Percentiles rank a stretch among this genome's conserved stretches.
Evolutionary conservation across 2,113 vertebrate genomes (phyloP).

Genomic region (Lasiurus cinereus): DNA sequence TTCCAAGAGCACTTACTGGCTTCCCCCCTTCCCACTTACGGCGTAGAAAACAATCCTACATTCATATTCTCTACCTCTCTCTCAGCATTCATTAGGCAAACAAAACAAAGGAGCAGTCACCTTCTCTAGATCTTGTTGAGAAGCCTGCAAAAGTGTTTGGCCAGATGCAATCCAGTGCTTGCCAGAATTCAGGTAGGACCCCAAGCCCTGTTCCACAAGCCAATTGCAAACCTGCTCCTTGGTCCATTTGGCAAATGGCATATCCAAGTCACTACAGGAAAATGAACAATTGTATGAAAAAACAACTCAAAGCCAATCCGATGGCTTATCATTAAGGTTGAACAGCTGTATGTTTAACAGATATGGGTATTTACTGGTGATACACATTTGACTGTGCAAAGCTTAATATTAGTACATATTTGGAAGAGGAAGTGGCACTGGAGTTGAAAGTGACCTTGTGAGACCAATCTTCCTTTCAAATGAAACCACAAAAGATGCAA

Average conservation of each 20-base stretch:
- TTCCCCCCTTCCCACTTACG: neutral
- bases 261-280: constrained; percentile 93
- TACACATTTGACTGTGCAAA: neutral
- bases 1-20: neutral
- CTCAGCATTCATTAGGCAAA: neutral
- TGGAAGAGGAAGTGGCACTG: neutral
- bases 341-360: neutral
- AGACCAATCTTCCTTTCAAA: constrained; percentile 24
- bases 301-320: neutral
- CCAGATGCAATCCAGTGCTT: constrained; percentile 96
- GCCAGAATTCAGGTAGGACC: constrained; percentile 92
- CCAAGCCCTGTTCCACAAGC: constrained; percentile 97
- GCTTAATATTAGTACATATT: neutral
- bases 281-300: neutral
- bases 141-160: constrained; percentile 97
- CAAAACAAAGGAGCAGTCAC: constrained; percentile 82
- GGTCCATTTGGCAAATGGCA: constrained; percentile 97
- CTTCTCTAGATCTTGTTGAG: constrained; percentile 97
- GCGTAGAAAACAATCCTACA: neutral
- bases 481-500: neutral
- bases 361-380: neutral
- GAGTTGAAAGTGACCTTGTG: neutral
- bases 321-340: neutral
- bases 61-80: neutral
- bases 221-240: constrained; percentile 97